phyloP scores from a whole-genome alignment of 2,888 invertebrate genomes.

The Drosophila yooni region DNA sequence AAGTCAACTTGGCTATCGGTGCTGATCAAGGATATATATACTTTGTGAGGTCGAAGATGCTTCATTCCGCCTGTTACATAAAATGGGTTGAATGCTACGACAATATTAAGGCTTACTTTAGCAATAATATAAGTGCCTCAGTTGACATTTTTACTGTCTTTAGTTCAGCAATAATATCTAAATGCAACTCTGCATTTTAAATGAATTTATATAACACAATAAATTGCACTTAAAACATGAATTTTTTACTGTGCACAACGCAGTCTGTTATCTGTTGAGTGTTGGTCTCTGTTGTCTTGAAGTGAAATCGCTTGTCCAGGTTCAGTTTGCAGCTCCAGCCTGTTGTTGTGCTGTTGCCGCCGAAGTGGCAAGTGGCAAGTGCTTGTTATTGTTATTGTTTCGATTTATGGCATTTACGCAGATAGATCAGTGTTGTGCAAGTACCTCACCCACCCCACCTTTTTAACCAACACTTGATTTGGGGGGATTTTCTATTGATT shows the following conservation, averaged over 20 bases:
- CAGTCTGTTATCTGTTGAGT: slow-evolving; percentile 1
- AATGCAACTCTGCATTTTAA: not conserved
- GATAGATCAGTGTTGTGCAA: slow-evolving; percentile 60
- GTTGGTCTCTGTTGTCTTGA: slow-evolving; percentile 27
- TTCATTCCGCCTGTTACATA: too few species aligned
- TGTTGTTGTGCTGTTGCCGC: slow-evolving; percentile 15
- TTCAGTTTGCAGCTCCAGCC: slow-evolving; percentile 28
- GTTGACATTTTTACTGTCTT: not conserved
- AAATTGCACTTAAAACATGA: not conserved
- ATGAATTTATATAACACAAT: not conserved
- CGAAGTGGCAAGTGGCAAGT: slow-evolving; percentile 56
- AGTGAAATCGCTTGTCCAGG: slow-evolving; percentile 71
- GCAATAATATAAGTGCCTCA: not conserved
- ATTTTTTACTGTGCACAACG: slow-evolving; percentile 2
- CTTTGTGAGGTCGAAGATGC: not conserved
- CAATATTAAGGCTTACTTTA: too few species aligned
- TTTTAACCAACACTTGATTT: slow-evolving; percentile 26
- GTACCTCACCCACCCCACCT: slow-evolving; percentile 17
- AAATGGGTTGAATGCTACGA: too few species aligned
- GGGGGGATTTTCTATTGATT: slow-evolving; percentile 73
- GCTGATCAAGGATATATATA: not conserved
- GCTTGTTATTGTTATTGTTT: slow-evolving; percentile 66
- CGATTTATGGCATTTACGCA: slow-evolving; percentile 78
- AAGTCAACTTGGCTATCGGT: not conserved
- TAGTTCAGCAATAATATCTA: not conserved